Percentiles rank a stretch among this genome's conserved stretches.
Evolutionary conservation across 2,113 vertebrate genomes (phyloP).

Genomic region (Polypterus bichir): DNA sequence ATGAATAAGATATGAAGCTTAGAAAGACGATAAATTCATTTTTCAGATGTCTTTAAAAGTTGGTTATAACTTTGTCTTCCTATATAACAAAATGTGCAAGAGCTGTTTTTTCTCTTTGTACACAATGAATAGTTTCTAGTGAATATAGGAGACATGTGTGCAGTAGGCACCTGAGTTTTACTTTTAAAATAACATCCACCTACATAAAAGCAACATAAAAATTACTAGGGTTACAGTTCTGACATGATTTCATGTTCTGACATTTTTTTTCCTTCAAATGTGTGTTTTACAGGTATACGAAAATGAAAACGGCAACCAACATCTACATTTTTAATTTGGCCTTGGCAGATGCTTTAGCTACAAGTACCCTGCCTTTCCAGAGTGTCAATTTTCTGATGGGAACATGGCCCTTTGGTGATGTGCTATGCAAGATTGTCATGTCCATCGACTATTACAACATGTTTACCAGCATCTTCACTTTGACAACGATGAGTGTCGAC

Average conservation of each 20-base stretch:
- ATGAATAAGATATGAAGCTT: too few species aligned
- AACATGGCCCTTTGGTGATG: conserved; percentile 87
- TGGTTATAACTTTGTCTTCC: too few species aligned
- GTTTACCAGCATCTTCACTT: conserved; percentile 97
- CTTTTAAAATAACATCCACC: too few species aligned
- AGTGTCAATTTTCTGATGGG: conserved; percentile 96
- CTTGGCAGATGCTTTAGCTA: conserved; percentile 84
- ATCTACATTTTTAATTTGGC: conserved; percentile 98
- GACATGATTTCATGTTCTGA: too few species aligned
- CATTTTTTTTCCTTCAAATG: neutral
- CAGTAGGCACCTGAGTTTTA: too few species aligned
- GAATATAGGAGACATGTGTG: too few species aligned
- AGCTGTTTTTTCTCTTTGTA: too few species aligned
- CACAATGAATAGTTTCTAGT: too few species aligned
- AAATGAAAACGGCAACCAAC: conserved; percentile 98
- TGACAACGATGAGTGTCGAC: conserved; percentile 97
- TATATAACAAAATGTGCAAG: too few species aligned
- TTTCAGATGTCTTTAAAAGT: too few species aligned
- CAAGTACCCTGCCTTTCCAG: conserved; percentile 93
- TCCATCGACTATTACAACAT: conserved; percentile 99
- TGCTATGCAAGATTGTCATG: conserved; percentile 86
- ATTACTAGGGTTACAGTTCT: neutral
- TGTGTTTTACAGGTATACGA: conserved; percentile 71
- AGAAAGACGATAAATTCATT: too few species aligned
- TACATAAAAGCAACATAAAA: too few species aligned